Evolutionary conservation across 2,888 invertebrate species (phyloP).

Genomic region (Drosophila merina): DNA sequence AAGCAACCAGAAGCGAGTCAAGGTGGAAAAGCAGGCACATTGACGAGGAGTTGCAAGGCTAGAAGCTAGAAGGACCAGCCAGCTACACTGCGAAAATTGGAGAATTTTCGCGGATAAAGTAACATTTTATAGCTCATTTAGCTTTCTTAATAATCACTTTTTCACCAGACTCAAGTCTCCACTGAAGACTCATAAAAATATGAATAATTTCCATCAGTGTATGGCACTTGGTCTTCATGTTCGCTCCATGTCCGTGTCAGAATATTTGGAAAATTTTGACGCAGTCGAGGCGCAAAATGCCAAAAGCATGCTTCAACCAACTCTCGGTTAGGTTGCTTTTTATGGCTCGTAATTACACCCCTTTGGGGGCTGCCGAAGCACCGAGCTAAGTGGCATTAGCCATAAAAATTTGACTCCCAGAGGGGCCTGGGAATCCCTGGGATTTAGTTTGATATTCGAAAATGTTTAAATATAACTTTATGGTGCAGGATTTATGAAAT

Average conservation of each 20-base stretch:
- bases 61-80: constrained; percentile 11
- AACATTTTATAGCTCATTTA: neutral
- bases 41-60: constrained; percentile 20
- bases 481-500: constrained; percentile 42
- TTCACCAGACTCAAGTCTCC: neutral
- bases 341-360: constrained; percentile 70
- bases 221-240: constrained; percentile 13
- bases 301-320: constrained; percentile 42
- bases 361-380: constrained; percentile 48
- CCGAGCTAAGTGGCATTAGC: constrained; percentile 48
- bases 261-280: constrained; percentile 46
- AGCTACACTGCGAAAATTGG: neutral
- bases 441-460: constrained; percentile 68
- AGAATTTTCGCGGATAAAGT: neutral
- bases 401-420: constrained; percentile 41
- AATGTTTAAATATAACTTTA: constrained; percentile 64
- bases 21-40: constrained; percentile 12
- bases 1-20: constrained; percentile 52
- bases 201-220: constrained; percentile 9
- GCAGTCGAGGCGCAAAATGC: constrained; percentile 45
- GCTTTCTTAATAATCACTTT: neutral
- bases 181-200: neutral
- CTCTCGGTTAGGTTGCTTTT: constrained; percentile 46
- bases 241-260: constrained; percentile 25
- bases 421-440: constrained; percentile 47